A percentile compares a stretch with the other conserved stretches of the same genome.
Evolutionary conservation across 2,113 vertebrate genomes (phyloP).

Genomic region (Oxyruncus cristatus): DNA sequence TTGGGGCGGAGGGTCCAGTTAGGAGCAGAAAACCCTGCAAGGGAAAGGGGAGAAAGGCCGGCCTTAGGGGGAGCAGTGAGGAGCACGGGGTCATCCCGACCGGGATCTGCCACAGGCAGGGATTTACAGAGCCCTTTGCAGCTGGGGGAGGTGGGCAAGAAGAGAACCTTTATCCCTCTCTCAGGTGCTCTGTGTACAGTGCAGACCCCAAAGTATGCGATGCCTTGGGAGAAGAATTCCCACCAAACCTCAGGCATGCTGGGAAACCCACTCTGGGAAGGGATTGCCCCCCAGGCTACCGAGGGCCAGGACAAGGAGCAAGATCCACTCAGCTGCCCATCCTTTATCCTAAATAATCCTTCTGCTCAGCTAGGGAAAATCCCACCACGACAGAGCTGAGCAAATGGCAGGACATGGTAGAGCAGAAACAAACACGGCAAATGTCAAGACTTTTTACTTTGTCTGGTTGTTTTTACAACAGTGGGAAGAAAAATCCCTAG

Average conservation of each 20-base stretch:
- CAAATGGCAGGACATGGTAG: not conserved
- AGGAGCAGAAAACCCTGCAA: slow-evolving; percentile 81
- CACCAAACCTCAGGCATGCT: not conserved
- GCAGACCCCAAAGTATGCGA: not conserved
- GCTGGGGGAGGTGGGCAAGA: not conserved
- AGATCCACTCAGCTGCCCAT: not conserved
- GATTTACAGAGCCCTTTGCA: not conserved
- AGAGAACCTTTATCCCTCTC: too few species aligned
- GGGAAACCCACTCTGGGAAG: not conserved
- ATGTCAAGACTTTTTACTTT: slow-evolving; percentile 2
- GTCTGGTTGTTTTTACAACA: not conserved
- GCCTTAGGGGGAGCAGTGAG: not conserved
- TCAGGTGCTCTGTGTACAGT: not conserved
- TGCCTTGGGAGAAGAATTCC: not conserved
- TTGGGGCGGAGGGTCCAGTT: slow-evolving; percentile 57
- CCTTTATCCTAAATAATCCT: slow-evolving; percentile 38
- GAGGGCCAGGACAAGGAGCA: not conserved
- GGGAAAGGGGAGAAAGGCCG: slow-evolving; percentile 27
- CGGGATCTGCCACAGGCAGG: accelerated
- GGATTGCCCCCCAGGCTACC: not conserved
- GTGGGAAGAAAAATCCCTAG: not conserved
- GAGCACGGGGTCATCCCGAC: not conserved
- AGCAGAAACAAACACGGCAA: not conserved
- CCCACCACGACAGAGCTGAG: not conserved
- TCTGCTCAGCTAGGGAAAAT: slow-evolving; percentile 21